phyloP scores from a whole-genome alignment of 2,113 vertebrate species.

The Numida meleagris region DNA sequence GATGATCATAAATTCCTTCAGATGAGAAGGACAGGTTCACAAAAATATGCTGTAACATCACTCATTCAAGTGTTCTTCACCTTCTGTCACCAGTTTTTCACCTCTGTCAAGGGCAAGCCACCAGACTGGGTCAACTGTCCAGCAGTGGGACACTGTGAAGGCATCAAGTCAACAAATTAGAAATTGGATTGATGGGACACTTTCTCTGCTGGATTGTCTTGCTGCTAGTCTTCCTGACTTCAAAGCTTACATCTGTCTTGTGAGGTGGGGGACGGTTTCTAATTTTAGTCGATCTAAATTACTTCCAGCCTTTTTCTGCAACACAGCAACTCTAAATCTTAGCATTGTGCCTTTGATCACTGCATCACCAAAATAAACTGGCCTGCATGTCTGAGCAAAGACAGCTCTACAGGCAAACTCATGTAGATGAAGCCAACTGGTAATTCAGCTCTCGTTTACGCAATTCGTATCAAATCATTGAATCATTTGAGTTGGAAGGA shows the following conservation, averaged over 20 bases:
- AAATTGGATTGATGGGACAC: neutral
- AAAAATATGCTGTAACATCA: neutral
- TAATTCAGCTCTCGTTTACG: neutral
- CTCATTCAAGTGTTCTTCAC: neutral
- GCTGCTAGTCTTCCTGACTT: neutral
- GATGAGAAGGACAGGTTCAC: neutral
- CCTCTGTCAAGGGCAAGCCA: neutral
- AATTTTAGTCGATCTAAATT: constrained; percentile 62
- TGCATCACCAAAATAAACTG: neutral
- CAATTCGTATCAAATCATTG: too few relatives aligned
- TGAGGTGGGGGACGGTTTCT: constrained; percentile 13
- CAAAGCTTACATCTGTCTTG: constrained; percentile 42
- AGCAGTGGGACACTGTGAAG: neutral
- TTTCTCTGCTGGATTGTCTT: neutral
- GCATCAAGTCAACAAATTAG: neutral
- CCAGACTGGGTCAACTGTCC: neutral
- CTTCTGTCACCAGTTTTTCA: neutral
- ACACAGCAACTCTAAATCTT: neutral
- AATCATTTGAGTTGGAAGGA: too few relatives aligned
- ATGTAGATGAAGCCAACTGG: neutral
- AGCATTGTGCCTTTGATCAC: neutral
- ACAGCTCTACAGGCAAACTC: neutral
- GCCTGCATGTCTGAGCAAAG: neutral
- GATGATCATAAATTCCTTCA: neutral
- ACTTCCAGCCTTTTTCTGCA: constrained; percentile 16